Conservation (phyloP, 2,888 invertebrate species). For the Capitulum mitella region DNA sequence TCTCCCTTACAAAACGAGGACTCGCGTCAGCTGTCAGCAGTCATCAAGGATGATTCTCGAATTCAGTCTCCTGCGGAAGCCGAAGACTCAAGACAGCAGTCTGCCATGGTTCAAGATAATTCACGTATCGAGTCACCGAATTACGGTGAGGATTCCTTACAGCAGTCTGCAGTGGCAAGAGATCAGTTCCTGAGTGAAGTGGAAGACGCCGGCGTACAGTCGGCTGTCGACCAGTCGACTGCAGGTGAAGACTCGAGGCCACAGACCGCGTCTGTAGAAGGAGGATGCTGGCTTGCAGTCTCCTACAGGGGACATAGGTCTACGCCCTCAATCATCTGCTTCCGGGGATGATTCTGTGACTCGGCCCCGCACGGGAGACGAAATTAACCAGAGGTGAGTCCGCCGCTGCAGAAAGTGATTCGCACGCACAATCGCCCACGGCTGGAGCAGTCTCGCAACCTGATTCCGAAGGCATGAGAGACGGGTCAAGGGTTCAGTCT, state of each 20-base stretch:
- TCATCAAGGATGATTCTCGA: background rate
- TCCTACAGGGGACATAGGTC: too few species aligned
- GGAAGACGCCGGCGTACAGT: background rate
- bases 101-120: background rate
- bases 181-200: background rate
- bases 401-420: too few species aligned
- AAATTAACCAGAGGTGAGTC: too few species aligned
- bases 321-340: background rate
- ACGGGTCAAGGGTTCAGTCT: background rate
- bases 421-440: background rate
- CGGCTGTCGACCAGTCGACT: too few species aligned
- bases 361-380: background rate
- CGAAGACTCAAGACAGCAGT: background rate
- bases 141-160: background rate
- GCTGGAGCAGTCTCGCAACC: background rate
- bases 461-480: background rate
- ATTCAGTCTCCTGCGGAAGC: background rate
- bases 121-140: background rate
- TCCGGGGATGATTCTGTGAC: background rate
- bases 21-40: too few species aligned
- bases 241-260: too few species aligned
- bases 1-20: too few species aligned
- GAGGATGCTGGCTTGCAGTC: too few species aligned
- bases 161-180: too few species aligned
- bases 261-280: too few species aligned